A percentile compares a stretch with the other conserved stretches of the same genome.
phyloP scores from a whole-genome alignment of 2,113 vertebrate genomes.

The Thryonomys swinderianus region DNA sequence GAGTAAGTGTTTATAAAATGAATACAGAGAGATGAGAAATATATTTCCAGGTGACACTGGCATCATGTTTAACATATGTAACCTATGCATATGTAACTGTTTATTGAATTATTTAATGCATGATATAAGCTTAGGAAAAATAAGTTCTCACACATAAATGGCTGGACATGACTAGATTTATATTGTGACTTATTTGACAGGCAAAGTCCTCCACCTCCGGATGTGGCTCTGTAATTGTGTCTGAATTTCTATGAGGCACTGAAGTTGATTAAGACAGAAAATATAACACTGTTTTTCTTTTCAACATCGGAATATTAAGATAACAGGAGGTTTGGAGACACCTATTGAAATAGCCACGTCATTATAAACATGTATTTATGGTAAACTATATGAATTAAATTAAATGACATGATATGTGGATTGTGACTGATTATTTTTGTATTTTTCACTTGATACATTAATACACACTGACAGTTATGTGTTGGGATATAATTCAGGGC shows the following conservation, averaged over 20 bases:
- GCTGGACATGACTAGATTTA: background rate
- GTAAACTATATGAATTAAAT: background rate
- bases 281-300: background rate
- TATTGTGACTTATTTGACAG: background rate
- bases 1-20: background rate
- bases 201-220: background rate
- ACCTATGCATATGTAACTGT: background rate
- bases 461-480: background rate
- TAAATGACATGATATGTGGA: background rate
- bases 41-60: background rate
- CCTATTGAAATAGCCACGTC: background rate
- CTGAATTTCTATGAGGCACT: background rate
- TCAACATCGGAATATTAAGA: background rate
- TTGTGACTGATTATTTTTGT: background rate
- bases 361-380: background rate
- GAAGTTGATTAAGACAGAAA: background rate
- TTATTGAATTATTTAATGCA: background rate
- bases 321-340: background rate
- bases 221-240: background rate
- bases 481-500: background rate
- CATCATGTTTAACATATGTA: background rate
- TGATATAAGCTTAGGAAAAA: background rate
- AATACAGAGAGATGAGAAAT: background rate
- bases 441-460: background rate
- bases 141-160: background rate